Evolutionary conservation across 2,888 invertebrate species (phyloP), one percentile per base, ranked within the genome.

Genomic region (Temnothorax rugatulus): DNA sequence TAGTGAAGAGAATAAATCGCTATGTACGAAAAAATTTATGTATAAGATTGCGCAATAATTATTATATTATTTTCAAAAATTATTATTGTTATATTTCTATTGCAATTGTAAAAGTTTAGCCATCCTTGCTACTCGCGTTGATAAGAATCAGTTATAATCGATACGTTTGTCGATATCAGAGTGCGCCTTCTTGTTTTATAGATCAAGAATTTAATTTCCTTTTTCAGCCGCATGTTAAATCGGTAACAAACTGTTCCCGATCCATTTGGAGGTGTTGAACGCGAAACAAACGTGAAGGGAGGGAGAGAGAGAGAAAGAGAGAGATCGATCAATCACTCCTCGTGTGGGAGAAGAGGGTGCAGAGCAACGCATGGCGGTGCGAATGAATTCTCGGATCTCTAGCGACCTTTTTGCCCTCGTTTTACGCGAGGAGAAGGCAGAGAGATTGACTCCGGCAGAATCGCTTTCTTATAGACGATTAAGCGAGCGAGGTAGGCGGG

Each of bases 391-490:
- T 71, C n/a, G 74, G 47, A 74, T 59, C 21, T 73, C 38, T 34
- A 7, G 15, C 21, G 74, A 73, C 52, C 38, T 13, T 52, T 77
- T 71, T 41, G 7, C 41, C 34, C 25, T 18, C 38, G 50, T 76
- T 59, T 74, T 13, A 44, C 15, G 38, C 25, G 73, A 41, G 44
- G 13, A 59, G 29, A 57, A 15, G 47, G 34, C 29, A 47, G 74
- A 47, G 52, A 79, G 57, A 75, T 79, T 83, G 59, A 57, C 66
- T 79, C 69, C 73, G 47, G 73, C 73, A 82, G 83, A 88, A 84
- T 86, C 89, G 77, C 75, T 89, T 88, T 85, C 88, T 88, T 85
- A 76, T 73, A 85, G 82, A 71, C 79, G 83, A 79, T 88, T 90
- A 87, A 88, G 74, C 85, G 84, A 57, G 82, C 69, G 84, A 77